phyloP scores from a whole-genome alignment of 2,113 vertebrate species.

The Bubo scandiacus region DNA sequence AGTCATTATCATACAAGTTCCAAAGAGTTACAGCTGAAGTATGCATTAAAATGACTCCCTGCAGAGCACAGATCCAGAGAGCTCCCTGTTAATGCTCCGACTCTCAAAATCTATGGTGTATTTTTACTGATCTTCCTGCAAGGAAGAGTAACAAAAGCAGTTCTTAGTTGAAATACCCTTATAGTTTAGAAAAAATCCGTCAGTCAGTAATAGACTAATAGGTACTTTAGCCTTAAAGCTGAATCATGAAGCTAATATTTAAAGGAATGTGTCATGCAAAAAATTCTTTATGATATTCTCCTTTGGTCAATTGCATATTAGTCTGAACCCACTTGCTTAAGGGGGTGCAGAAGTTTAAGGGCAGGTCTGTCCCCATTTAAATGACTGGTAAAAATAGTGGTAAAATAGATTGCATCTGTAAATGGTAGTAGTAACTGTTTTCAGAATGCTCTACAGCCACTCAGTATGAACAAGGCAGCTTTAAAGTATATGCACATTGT shows the following conservation, averaged over 20 bases:
- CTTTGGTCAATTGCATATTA: not conserved
- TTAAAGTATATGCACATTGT: not conserved
- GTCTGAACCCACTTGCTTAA: not conserved
- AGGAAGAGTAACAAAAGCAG: constrained; percentile 9
- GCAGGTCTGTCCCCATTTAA: not conserved
- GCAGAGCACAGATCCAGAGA: constrained; percentile 31
- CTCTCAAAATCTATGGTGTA: not conserved
- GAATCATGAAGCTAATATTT: not conserved
- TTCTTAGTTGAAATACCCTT: constrained; percentile 16
- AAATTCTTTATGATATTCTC: not conserved
- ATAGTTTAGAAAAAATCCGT: not conserved
- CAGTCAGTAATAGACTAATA: not conserved
- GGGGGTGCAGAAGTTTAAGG: not conserved
- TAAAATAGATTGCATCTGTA: not conserved
- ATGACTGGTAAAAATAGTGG: not conserved
- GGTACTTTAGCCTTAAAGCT: not conserved
- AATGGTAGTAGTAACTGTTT: not conserved
- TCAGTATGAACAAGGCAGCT: not conserved
- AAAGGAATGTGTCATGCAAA: not conserved
- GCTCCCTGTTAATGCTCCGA: not conserved
- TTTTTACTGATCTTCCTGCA: constrained; percentile 9
- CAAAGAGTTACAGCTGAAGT: constrained; percentile 44
- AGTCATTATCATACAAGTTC: constrained; percentile 36
- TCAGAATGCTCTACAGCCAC: not conserved
- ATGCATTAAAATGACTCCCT: constrained; percentile 42